Evolutionary conservation across 2,888 invertebrate species (phyloP).

Genomic region (Polymixis lichenea): DNA sequence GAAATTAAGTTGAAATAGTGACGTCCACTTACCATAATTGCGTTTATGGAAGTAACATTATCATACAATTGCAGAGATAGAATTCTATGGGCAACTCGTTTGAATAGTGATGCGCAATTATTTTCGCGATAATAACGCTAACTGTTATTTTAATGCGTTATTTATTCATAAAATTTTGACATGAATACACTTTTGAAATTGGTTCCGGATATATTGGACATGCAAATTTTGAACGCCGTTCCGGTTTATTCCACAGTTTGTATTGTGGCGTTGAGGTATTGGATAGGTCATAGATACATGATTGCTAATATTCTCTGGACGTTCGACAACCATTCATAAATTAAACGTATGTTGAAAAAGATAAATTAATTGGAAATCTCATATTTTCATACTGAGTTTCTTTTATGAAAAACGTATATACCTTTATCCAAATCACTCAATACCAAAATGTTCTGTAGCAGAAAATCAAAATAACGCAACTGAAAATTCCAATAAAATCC

Average conservation of each 20-base stretch:
- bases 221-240: conserved; percentile 41
- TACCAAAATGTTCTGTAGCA: not conserved
- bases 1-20: conserved; percentile 67
- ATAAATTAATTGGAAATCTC: not conserved
- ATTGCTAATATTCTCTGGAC: not conserved
- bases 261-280: not conserved
- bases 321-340: not conserved
- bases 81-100: conserved; percentile 62
- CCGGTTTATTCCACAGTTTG: conserved; percentile 26
- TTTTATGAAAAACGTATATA: no score
- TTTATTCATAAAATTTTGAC: conserved; percentile 44
- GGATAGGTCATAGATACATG: not conserved
- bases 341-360: not conserved
- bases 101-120: conserved; percentile 68
- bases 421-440: not conserved
- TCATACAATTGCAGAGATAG: conserved; percentile 86
- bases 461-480: not conserved
- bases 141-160: conserved; percentile 53
- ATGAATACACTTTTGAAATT: conserved; percentile 46
- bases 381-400: not conserved
- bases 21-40: conserved; percentile 84
- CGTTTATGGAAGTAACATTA: conserved; percentile 85
- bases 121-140: conserved; percentile 32
- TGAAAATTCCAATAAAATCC: conserved; percentile 12
- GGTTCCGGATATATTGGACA: conserved; percentile 27